phyloP scores from a whole-genome alignment of 2,888 invertebrate genomes.

The Drosophila neutralis region DNA sequence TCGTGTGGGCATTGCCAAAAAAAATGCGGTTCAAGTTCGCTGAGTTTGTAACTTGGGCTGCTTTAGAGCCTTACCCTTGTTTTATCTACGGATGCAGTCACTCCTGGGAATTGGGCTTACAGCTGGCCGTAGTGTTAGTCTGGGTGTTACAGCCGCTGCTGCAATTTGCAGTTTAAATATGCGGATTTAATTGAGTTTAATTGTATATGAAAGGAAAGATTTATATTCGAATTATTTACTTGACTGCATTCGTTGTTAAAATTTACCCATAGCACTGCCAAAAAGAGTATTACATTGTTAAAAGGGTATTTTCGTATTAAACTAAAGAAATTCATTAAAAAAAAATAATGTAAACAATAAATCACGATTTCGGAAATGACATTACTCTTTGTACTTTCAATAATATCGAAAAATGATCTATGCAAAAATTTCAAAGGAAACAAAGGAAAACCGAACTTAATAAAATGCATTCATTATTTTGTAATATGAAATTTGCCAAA shows the following conservation, averaged over 20 bases:
- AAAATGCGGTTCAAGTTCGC: conserved; percentile 79
- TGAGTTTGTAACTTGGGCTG: conserved; percentile 61
- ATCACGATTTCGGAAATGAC: neutral
- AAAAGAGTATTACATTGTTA: neutral
- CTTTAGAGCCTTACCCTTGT: conserved; percentile 49
- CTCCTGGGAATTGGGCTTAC: conserved; percentile 66
- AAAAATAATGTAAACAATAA: neutral
- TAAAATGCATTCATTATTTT: neutral
- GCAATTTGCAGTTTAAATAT: conserved; percentile 76
- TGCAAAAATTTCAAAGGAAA: neutral
- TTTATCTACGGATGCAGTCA: conserved; percentile 64
- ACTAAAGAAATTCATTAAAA: neutral
- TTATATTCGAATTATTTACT: conserved; percentile 46
- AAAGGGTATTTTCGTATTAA: neutral
- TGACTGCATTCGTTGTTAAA: conserved; percentile 10
- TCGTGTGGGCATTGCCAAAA: conserved; percentile 65
- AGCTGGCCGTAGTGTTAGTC: conserved; percentile 22
- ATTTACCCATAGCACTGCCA: too few species aligned
- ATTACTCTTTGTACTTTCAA: neutral
- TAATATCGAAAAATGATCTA: too few species aligned
- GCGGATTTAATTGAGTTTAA: conserved; percentile 79
- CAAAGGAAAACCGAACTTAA: too few species aligned
- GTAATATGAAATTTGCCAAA: neutral
- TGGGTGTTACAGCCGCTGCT: conserved; percentile 34
- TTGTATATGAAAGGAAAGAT: conserved; percentile 66